Evolutionary conservation across 2,113 vertebrate genomes (phyloP), one percentile per base, ranked within the genome.

Genomic region (Hippocampus guttulatus): DNA sequence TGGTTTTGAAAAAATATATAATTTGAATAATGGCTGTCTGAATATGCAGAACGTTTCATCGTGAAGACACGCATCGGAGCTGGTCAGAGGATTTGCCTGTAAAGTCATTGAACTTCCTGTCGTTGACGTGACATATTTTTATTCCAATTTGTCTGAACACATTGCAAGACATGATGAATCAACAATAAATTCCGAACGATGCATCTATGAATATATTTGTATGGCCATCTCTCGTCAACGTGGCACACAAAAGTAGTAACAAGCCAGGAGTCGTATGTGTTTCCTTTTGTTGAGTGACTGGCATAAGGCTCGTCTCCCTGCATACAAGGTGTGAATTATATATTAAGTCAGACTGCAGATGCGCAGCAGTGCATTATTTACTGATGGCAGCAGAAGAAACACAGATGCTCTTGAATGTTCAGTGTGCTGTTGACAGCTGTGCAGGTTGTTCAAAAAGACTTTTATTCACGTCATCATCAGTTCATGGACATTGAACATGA

Each of bases 351-450:
- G 4, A 70, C 71, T 79, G 81, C 73, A 84, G 80, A 84, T 81
- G 76, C 74, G 78, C 75, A 73, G 79, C 68, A 73, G 75, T 84
- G 79, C 76, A 83, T 76, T 83, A 77, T 82, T 87, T 85, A 86
- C 81, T 61, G 70, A 83, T 49, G 61, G 63, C 69, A 74, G 74
- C 43, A 67, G 69, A 81, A 60, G 65, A 81, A 62, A 63, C 49
- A 5, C 73, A 80, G 79, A 80, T 79, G 73, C 47, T 76, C 64
- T 72, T 43, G 55, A 75, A 73, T 45, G 67, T 57, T 23, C 40
- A 73, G 65, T 45, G 45, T 23, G 30, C 54, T 69, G 49, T 73
- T 73, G 83, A 73, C 65, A 85, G 64, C 66, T 76, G 74, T 43
- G 66, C 55, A 63, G 33, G 27, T 69, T 69, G 55, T 69, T 73